These are phyloP conservation scores for Nansenia antarctica DNA, from an alignment of 2,113 vertebrate genomes.

Conservation along the genomic window DNA sequence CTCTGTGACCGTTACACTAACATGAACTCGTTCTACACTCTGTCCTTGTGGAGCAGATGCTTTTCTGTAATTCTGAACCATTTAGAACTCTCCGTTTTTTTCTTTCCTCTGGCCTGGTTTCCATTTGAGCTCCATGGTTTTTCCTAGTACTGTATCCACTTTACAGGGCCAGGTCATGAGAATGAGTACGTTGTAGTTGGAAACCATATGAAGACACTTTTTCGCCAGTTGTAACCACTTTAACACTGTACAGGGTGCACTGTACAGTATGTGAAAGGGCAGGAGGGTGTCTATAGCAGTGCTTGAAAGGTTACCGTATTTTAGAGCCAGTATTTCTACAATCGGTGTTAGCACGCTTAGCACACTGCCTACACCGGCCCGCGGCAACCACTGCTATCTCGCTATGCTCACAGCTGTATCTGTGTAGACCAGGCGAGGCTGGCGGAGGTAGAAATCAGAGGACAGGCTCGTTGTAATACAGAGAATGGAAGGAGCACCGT, in stretches of 20 bases:
- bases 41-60: not conserved
- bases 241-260: not conserved
- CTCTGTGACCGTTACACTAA: not conserved
- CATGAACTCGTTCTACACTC: not conserved
- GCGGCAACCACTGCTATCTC: no score
- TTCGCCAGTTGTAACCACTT: not conserved
- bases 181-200: not conserved
- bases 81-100: no score
- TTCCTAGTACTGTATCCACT: not conserved
- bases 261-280: slow-evolving; percentile 30
- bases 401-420: no score
- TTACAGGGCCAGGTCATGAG: not conserved
- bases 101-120: not conserved
- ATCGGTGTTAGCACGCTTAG: no score
- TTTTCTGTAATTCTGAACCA: not conserved
- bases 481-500: no score
- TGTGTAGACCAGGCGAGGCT: no score
- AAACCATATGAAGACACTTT: not conserved
- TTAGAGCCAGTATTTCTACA: no score
- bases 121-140: not conserved
- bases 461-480: no score
- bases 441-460: no score
- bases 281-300: not conserved
- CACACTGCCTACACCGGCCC: no score
- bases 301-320: no score